Conservation (phyloP, 2,888 invertebrate species). For the Drosophila flavopinicola region DNA sequence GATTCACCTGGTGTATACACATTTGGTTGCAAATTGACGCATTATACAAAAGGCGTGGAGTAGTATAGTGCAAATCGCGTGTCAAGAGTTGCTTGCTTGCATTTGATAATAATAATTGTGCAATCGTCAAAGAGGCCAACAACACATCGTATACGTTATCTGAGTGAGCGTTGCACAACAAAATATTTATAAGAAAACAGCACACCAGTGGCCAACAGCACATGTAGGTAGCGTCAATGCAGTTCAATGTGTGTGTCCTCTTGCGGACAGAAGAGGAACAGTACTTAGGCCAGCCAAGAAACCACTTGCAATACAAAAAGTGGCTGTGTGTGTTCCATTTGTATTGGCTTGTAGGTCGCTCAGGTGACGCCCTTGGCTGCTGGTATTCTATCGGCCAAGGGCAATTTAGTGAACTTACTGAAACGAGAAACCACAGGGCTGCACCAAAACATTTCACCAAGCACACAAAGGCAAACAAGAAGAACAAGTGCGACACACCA, state of each 20-base stretch:
- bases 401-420: neutral
- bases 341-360: constrained; percentile 1
- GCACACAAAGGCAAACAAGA: neutral
- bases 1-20: constrained; percentile 38
- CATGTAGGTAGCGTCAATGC: neutral
- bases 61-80: constrained; percentile 23
- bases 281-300: constrained; percentile 6
- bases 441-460: constrained; percentile 14
- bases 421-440: constrained; percentile 4
- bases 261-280: neutral
- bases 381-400: constrained; percentile 29
- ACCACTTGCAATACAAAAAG: constrained; percentile 10
- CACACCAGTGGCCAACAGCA: constrained; percentile 19
- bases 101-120: constrained; percentile 55
- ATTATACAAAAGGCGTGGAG: constrained; percentile 30
- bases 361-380: constrained; percentile 3
- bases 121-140: constrained; percentile 12
- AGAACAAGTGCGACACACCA: neutral
- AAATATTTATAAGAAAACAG: neutral
- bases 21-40: constrained; percentile 47
- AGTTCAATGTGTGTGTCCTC: constrained; percentile 7
- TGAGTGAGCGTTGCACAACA: constrained; percentile 25
- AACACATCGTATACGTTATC: constrained; percentile 42
- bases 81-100: constrained; percentile 20
- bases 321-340: neutral